A percentile compares a stretch with the other conserved stretches of the same genome.
phyloP scores from a whole-genome alignment of 2,888 invertebrate species.

The Harpagoxenus sublaevis region DNA sequence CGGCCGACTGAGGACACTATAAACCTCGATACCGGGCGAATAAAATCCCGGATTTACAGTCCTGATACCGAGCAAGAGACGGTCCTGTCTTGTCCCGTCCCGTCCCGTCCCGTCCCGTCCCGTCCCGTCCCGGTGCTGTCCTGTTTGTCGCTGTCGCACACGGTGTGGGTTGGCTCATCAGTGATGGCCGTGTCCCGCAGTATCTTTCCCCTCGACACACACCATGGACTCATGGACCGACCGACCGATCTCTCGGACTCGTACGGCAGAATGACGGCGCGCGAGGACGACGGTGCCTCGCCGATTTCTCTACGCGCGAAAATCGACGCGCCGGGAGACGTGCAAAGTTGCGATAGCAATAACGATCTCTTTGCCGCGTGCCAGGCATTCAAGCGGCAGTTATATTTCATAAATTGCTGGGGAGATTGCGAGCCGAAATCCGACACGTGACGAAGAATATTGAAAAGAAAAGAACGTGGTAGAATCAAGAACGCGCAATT shows the following conservation, averaged over 20 bases:
- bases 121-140: constrained; percentile 81
- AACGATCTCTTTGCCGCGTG: neutral
- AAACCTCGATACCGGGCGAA: constrained; percentile 86
- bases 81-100: constrained; percentile 78
- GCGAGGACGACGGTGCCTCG: neutral
- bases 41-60: constrained; percentile 86
- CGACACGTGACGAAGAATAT: neutral
- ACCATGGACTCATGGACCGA: constrained; percentile 56
- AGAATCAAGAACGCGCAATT: neutral
- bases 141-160: constrained; percentile 82
- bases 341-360: neutral
- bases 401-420: neutral
- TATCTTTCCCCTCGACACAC: constrained; percentile 78
- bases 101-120: constrained; percentile 81
- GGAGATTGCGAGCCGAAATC: neutral
- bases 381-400: neutral
- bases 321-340: constrained; percentile 11
- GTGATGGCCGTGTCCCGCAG: constrained; percentile 79
- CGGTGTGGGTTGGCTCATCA: constrained; percentile 85
- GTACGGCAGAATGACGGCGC: constrained; percentile 55
- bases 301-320: constrained; percentile 5
- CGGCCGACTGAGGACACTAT: constrained; percentile 83
- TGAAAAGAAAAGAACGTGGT: neutral
- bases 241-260: constrained; percentile 71
- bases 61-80: constrained; percentile 82